Evolutionary conservation across 2,113 vertebrate genomes (phyloP).

Genomic region (Salvator merianae): DNA sequence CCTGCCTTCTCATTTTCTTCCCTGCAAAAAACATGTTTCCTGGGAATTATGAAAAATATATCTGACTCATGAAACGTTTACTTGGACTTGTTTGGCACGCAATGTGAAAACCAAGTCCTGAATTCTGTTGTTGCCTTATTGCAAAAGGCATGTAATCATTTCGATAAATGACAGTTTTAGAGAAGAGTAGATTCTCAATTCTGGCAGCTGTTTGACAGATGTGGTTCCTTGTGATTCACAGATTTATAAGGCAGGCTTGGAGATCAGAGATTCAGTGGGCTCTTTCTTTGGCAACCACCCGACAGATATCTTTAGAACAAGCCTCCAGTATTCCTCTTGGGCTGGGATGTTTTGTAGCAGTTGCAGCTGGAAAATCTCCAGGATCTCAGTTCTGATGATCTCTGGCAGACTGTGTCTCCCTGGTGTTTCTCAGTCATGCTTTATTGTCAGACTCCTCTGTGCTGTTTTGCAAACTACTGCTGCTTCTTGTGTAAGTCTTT

Average conservation of each 20-base stretch:
- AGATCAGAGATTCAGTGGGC: constrained; percentile 64
- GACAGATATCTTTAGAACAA: constrained; percentile 70
- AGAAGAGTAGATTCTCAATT: constrained; percentile 70
- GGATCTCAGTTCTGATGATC: constrained; percentile 70
- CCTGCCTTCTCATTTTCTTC: constrained; percentile 58
- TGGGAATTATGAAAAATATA: constrained; percentile 59
- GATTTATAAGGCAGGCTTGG: constrained; percentile 64
- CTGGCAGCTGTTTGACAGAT: constrained; percentile 68
- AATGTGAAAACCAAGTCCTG: constrained; percentile 60
- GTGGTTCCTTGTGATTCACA: constrained; percentile 66
- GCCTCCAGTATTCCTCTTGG: constrained; percentile 65
- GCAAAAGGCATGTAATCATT: constrained; percentile 60
- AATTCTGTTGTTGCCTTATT: constrained; percentile 47
- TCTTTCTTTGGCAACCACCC: constrained; percentile 67
- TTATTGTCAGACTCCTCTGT: constrained; percentile 69
- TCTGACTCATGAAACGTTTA: constrained; percentile 57
- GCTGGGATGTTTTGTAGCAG: constrained; percentile 71
- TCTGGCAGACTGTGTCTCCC: constrained; percentile 69
- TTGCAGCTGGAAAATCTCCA: constrained; percentile 72
- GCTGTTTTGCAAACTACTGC: constrained; percentile 66
- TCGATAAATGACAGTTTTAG: constrained; percentile 66
- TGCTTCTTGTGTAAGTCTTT: constrained; percentile 59
- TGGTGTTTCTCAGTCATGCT: constrained; percentile 71
- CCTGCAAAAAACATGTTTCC: constrained; percentile 62
- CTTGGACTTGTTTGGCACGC: constrained; percentile 52